A percentile compares a stretch with the other conserved stretches of the same genome.
These are phyloP conservation scores for Luffia ferchaultella DNA, from an alignment of 2,888 invertebrate genomes.

Conservation along the genomic window DNA sequence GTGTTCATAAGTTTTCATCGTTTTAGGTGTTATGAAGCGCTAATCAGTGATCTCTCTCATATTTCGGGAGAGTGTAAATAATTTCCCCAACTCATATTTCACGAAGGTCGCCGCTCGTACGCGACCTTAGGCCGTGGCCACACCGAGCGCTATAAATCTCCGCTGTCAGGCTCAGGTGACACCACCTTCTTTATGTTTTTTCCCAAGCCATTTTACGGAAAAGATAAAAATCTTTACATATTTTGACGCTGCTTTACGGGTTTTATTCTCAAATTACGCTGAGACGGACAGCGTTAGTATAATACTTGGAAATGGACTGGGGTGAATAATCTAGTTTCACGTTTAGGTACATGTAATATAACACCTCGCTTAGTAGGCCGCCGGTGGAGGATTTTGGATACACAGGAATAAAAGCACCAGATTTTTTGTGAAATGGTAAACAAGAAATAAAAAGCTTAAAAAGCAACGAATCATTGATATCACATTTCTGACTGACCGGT, in stretches of 20 bases:
- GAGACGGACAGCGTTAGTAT: constrained; percentile 15
- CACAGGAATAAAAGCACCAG: background rate
- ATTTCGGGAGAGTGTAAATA: constrained; percentile 39
- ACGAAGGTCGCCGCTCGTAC: constrained; percentile 17
- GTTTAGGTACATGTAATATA: background rate
- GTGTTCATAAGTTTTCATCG: background rate
- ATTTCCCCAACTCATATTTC: constrained; percentile 56
- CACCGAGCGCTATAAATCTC: constrained; percentile 55
- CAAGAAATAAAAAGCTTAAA: no score
- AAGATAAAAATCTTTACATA: constrained; percentile 68
- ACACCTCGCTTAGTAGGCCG: background rate
- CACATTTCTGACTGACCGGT: no score
- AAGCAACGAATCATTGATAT: no score
- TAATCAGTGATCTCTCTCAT: background rate
- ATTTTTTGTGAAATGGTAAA: background rate
- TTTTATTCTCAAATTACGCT: constrained; percentile 60
- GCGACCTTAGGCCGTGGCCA: constrained; percentile 61
- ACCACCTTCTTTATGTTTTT: constrained; percentile 68
- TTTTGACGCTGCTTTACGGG: constrained; percentile 62
- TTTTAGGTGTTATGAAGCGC: background rate
- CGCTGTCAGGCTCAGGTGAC: constrained; percentile 64
- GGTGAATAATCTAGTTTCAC: background rate
- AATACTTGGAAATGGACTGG: constrained; percentile 6
- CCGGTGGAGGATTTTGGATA: background rate
- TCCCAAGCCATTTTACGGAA: constrained; percentile 67